Percentiles rank a stretch among this genome's conserved stretches.
phyloP scores from a whole-genome alignment of 2,113 vertebrate genomes.

The Phrynocephalus versicolor region DNA sequence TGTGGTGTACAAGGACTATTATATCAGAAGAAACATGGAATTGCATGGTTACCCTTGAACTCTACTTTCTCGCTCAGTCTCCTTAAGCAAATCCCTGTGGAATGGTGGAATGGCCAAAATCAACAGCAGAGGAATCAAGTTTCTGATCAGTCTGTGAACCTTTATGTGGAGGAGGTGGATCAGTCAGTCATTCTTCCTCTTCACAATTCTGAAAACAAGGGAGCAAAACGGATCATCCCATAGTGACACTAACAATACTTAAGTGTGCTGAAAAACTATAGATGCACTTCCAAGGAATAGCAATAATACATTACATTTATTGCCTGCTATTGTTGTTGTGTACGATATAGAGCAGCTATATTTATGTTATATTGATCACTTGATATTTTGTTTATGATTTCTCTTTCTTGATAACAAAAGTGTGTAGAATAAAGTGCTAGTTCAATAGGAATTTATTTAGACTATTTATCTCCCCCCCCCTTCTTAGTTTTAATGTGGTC shows the following conservation, averaged over 20 bases:
- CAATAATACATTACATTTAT: conserved; percentile 16
- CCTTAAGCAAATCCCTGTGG: background rate
- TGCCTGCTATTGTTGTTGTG: background rate
- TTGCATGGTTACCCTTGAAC: background rate
- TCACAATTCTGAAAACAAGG: conserved; percentile 5
- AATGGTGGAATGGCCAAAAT: conserved; percentile 2
- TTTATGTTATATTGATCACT: conserved; percentile 40
- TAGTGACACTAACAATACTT: background rate
- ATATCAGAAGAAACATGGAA: background rate
- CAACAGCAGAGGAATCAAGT: background rate
- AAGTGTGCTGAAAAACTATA: background rate
- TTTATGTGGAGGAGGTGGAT: background rate
- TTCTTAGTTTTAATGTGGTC: conserved; percentile 6
- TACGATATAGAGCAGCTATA: background rate
- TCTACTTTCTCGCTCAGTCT: background rate
- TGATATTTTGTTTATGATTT: background rate
- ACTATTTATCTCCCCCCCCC: background rate
- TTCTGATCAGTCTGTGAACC: background rate
- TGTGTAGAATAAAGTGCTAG: conserved; percentile 22
- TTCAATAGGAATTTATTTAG: conserved; percentile 26
- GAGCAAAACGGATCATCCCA: background rate
- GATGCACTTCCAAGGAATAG: background rate
- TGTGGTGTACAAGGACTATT: background rate
- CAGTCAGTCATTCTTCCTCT: background rate
- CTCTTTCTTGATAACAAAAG: conserved; percentile 20